Percentiles rank a stretch among this genome's conserved stretches.
Evolutionary conservation across 1,140 invertebrate species (phyloP).

Genomic region (Drosophila sechellia): DNA sequence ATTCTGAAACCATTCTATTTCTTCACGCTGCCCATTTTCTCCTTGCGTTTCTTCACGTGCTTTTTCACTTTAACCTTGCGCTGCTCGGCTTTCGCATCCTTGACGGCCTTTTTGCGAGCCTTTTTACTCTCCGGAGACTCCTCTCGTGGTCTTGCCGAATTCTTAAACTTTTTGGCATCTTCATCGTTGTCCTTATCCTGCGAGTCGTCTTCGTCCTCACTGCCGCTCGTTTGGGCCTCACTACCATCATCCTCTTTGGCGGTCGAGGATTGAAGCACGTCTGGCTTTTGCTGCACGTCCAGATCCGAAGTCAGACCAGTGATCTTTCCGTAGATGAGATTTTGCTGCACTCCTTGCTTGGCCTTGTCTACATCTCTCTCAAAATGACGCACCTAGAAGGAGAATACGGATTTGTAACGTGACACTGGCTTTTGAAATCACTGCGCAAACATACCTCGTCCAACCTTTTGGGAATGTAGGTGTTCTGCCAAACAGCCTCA

Average conservation of each 20-base stretch:
- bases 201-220: conserved; percentile 80
- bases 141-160: conserved; percentile 90
- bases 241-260: conserved; percentile 24
- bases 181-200: conserved; percentile 84
- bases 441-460: conserved; percentile 88
- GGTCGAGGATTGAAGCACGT: conserved; percentile 83
- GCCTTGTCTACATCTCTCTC: conserved; percentile 94
- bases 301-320: conserved; percentile 93
- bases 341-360: conserved; percentile 90
- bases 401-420: neutral
- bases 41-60: conserved; percentile 96
- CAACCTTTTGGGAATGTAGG: conserved; percentile 97
- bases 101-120: conserved; percentile 93
- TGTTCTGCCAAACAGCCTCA: conserved; percentile 96
- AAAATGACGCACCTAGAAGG: conserved; percentile 91
- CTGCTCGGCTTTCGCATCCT: conserved; percentile 95
- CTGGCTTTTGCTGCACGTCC: conserved; percentile 87
- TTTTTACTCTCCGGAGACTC: conserved; percentile 95
- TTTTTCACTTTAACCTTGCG: conserved; percentile 97
- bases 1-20: conserved; percentile 56
- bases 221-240: conserved; percentile 84
- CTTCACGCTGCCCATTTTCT: conserved; percentile 86
- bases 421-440: neutral
- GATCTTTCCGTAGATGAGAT: conserved; percentile 93
- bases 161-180: conserved; percentile 87